Conservation (phyloP, 2,797 vertebrate genomes). For the Ciconia nigra region DNA sequence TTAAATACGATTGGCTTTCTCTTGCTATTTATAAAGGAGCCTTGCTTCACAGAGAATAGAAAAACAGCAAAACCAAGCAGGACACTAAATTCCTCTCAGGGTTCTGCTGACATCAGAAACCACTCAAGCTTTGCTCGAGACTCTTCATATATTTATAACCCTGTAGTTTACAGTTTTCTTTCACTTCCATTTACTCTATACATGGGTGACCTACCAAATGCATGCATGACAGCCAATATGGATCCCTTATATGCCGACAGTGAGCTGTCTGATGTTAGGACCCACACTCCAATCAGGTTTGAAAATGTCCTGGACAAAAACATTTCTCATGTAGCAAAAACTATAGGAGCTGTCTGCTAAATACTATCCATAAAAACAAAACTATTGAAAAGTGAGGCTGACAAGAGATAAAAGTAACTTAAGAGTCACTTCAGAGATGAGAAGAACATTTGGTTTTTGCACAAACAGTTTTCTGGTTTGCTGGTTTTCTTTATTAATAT, state of each 20-base stretch:
- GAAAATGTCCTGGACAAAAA: not conserved
- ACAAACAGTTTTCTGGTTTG: not conserved
- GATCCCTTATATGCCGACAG: not conserved
- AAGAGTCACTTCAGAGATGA: not conserved
- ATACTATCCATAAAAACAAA: not conserved
- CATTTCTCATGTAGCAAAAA: not conserved
- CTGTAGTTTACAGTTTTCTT: constrained; percentile 31
- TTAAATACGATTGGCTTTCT: constrained; percentile 2
- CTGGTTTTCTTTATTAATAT: not conserved
- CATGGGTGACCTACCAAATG: not conserved
- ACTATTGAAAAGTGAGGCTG: not conserved
- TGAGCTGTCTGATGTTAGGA: not conserved
- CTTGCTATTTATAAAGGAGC: constrained; percentile 3
- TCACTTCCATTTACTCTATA: constrained; percentile 4
- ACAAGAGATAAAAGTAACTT: not conserved
- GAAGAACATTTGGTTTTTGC: not conserved
- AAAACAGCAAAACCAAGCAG: constrained; percentile 11
- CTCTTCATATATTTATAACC: constrained; percentile 59
- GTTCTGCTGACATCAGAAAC: constrained; percentile 54
- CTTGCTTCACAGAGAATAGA: not conserved
- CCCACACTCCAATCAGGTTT: not conserved
- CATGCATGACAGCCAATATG: not conserved
- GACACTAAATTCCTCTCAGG: constrained; percentile 25
- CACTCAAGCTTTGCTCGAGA: constrained; percentile 16
- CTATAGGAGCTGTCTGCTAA: not conserved